These are phyloP conservation scores for Tretioscincus oriximinensis DNA, from an alignment of 2,113 vertebrate species.

Conservation along the genomic window DNA sequence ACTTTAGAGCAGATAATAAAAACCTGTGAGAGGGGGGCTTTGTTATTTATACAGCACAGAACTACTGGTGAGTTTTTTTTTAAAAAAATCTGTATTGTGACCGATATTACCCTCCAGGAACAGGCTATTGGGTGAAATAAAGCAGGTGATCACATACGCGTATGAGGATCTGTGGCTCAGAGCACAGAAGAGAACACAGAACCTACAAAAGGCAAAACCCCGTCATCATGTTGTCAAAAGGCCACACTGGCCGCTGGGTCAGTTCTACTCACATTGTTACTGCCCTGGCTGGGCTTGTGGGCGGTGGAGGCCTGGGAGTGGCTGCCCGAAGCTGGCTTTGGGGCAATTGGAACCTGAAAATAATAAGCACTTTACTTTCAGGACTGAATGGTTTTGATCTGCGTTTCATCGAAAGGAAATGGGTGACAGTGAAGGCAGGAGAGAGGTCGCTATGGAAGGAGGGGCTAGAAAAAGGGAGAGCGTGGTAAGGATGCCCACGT, in stretches of 20 bases:
- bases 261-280: constrained; percentile 6
- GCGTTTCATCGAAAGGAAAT: background rate
- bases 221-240: background rate
- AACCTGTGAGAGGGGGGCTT: background rate
- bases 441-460: background rate
- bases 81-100: no score
- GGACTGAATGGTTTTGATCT: background rate
- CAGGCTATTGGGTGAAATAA: background rate
- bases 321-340: constrained; percentile 23
- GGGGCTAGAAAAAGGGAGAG: background rate
- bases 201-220: accelerated
- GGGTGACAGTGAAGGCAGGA: background rate
- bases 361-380: constrained; percentile 21
- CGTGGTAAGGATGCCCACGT: background rate
- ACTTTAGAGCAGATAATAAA: background rate
- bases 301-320: background rate
- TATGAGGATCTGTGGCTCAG: background rate
- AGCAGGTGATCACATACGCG: background rate
- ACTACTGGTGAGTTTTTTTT: no score
- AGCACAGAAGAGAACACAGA: accelerated
- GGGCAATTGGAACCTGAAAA: constrained; percentile 40
- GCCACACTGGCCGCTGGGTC: accelerated
- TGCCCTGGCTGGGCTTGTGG: constrained; percentile 30
- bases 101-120: background rate
- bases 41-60: background rate